Evolutionary conservation across 2,797 vertebrate genomes (phyloP).

Genomic region (Aldrovandia affinis): DNA sequence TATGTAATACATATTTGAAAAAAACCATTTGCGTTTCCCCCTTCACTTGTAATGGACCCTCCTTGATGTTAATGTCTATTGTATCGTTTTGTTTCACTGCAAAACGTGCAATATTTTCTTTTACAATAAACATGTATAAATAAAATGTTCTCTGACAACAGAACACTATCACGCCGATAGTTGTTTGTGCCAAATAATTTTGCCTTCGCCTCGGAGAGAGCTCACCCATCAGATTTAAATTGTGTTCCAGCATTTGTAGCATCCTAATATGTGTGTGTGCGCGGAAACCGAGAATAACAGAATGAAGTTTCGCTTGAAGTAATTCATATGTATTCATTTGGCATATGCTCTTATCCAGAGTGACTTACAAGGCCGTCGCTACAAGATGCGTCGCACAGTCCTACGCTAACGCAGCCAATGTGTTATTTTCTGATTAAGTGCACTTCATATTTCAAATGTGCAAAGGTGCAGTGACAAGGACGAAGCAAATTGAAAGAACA

Average conservation of each 20-base stretch:
- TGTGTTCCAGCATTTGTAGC: neutral
- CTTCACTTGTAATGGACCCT: neutral
- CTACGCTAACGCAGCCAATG: neutral
- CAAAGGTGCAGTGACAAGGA: neutral
- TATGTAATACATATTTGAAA: too few species aligned
- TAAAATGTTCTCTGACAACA: too few species aligned
- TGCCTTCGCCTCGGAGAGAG: too few species aligned
- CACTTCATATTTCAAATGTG: neutral
- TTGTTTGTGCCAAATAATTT: too few species aligned
- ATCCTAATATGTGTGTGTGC: neutral
- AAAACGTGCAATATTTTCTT: neutral
- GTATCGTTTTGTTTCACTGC: neutral
- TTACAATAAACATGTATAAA: too few species aligned
- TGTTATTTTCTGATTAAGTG: neutral
- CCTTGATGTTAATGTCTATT: neutral
- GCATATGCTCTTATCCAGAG: neutral
- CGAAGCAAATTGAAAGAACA: neutral
- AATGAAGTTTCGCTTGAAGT: neutral
- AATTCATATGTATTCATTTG: constrained; percentile 13
- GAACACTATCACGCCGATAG: too few species aligned
- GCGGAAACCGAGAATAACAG: neutral
- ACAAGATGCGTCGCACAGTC: neutral
- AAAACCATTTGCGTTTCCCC: neutral
- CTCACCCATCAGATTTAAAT: neutral
- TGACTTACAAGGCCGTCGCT: neutral